A percentile compares a stretch with the other conserved stretches of the same genome.
Evolutionary conservation across 2,797 vertebrate species (phyloP).

Genomic region (Galago senegalensis): DNA sequence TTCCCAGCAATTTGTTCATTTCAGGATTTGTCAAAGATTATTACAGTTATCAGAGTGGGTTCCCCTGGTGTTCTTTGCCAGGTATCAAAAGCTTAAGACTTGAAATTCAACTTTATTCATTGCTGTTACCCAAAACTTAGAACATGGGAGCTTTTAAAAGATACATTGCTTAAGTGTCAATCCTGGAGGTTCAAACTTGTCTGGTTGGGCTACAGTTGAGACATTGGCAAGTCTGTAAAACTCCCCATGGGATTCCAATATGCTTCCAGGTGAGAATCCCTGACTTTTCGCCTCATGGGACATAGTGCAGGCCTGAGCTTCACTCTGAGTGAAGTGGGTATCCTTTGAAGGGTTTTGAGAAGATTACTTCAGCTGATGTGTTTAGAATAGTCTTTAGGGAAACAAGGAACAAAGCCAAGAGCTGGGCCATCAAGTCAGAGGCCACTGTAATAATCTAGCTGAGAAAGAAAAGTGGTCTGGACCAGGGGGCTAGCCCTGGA

Average conservation of each 20-base stretch:
- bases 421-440: background rate
- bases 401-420: background rate
- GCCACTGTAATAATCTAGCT: background rate
- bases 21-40: background rate
- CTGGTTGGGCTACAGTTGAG: background rate
- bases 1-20: background rate
- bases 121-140: background rate
- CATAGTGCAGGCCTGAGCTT: background rate
- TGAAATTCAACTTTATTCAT: background rate
- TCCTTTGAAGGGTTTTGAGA: background rate
- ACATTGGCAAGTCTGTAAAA: background rate
- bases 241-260: background rate
- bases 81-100: background rate
- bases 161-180: background rate
- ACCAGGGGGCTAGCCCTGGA: background rate
- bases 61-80: background rate
- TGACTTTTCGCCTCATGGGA: background rate
- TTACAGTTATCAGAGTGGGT: background rate
- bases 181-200: background rate
- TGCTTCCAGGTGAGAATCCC: background rate
- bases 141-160: background rate
- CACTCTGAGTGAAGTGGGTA: background rate
- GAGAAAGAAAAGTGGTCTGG: background rate
- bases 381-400: background rate
- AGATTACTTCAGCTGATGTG: background rate